Base-by-base conservation (phyloP, 2,113 vertebrate genomes). In the Clinocottus analis region DNA sequence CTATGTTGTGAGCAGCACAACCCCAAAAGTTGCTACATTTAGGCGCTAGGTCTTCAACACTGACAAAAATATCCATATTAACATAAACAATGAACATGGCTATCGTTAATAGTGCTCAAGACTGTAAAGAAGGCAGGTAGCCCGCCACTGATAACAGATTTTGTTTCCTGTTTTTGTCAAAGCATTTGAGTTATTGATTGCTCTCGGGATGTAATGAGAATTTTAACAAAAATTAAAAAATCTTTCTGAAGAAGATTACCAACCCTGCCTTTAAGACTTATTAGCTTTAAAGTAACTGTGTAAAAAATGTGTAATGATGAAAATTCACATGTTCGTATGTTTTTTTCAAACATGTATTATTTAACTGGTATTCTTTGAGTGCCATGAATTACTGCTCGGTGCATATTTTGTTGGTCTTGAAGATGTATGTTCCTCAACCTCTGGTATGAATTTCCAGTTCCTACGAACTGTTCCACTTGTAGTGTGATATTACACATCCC, bases 221-320 rank as follows among this genome's bases (percentile, higher is more conserved):
- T 55, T 55, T 55, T 23, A 25, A 25, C 51, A 55, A 56, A 27
- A 56, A 55, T 55, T 53, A 3, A 23, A 23, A 53, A 11, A 53
- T 23, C 3, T n/a, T n/a, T n/a, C 21, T 53, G 49, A 53, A 53
- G 49, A 47, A 47, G 45, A 53, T 55, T 55, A 55, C 51, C 53
- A 56, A 25, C 11, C 23, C 53, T 14, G 23, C 47, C 47, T 27
- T 14, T 14, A 35, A 11, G 35, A 68, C 37, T 14, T 31, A 53
- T 47, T 56, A 47, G 45, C 64, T 85, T 79, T 62, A 68, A 79
- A 64, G 77, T 1, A 81, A 68, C 12, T 43, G 4, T 19, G 7
- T 4, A 14, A 68, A 77, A n/a, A 23, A 43, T 1, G 0, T 56
- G 39, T 55, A 25, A 67, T 51, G 5, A 45, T 49, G 19, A 35